These are phyloP conservation scores for Petrosia ficiformis DNA, from an alignment of 37 sponge, comb jelly and placozoan species.

Conservation along the genomic window DNA sequence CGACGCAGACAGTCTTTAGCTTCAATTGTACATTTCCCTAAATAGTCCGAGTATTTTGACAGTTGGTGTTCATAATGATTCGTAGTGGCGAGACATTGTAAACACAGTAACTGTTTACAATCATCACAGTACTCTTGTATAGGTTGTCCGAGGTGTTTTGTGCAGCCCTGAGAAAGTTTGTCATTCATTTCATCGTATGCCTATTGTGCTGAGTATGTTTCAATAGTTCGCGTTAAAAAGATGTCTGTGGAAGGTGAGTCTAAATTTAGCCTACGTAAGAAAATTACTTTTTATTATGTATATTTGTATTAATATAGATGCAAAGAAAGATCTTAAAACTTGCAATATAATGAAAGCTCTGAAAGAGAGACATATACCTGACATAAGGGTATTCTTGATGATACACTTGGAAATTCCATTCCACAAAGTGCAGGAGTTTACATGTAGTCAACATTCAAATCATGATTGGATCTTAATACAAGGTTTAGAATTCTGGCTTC, in stretches of 20 bases:
- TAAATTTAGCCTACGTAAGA: neutral
- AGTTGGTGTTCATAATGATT: neutral
- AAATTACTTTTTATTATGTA: too few species aligned
- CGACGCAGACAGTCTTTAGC: neutral
- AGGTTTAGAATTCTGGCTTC: neutral
- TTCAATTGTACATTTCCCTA: neutral
- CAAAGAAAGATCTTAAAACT: too few species aligned
- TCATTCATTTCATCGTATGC: too few species aligned
- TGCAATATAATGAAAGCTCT: too few species aligned
- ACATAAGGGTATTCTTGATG: too few species aligned
- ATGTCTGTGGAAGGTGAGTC: neutral
- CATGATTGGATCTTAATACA: neutral
- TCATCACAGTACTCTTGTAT: neutral
- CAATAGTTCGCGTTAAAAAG: too few species aligned
- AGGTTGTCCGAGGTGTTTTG: neutral
- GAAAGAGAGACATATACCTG: too few species aligned
- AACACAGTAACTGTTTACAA: neutral
- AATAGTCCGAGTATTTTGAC: neutral
- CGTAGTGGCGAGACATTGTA: neutral
- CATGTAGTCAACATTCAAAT: too few species aligned
- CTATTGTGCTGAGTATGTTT: too few species aligned
- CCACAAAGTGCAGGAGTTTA: too few species aligned
- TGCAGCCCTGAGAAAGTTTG: neutral
- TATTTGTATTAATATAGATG: too few species aligned
- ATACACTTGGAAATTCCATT: too few species aligned